phyloP scores from a whole-genome alignment of 1,140 invertebrate species.

The Paralvinella palmiformis region DNA sequence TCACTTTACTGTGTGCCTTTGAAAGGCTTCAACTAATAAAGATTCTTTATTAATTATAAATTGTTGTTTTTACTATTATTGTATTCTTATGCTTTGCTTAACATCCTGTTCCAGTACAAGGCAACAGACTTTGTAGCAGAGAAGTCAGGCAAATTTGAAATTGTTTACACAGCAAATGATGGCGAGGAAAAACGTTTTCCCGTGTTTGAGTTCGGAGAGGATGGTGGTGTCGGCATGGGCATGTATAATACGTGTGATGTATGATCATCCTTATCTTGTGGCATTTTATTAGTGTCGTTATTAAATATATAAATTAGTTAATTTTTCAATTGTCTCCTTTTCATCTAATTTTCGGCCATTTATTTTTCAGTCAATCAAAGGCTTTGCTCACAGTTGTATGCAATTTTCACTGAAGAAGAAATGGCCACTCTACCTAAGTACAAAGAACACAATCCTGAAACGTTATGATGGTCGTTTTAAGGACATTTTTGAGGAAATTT shows the following conservation, averaged over 20 bases:
- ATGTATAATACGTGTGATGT: conserved; percentile 96
- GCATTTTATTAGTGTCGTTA: neutral
- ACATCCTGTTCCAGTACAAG: conserved; percentile 68
- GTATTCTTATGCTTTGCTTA: neutral
- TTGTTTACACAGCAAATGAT: conserved; percentile 65
- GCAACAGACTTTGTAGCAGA: conserved; percentile 92
- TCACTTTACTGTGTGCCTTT: too few species aligned
- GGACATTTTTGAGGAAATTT: conserved; percentile 98
- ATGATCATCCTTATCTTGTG: conserved; percentile 1
- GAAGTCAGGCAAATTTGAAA: conserved; percentile 74
- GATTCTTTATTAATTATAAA: neutral
- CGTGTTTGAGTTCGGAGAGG: conserved; percentile 73
- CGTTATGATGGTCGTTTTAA: conserved; percentile 98
- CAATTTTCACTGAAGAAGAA: conserved; percentile 81
- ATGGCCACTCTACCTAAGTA: conserved; percentile 91
- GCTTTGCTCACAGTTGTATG: conserved; percentile 92
- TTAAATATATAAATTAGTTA: neutral
- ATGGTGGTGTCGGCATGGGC: conserved; percentile 83
- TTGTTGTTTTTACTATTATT: neutral
- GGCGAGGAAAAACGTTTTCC: conserved; percentile 42
- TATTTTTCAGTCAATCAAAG: conserved; percentile 61
- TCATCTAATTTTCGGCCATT: neutral
- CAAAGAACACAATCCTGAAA: conserved; percentile 99
- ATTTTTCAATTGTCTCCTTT: neutral
- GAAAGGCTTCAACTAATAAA: too few species aligned